These are phyloP conservation scores for Cosmorhoe ocellata DNA, from an alignment of 2,888 invertebrate species.

Conservation along the genomic window DNA sequence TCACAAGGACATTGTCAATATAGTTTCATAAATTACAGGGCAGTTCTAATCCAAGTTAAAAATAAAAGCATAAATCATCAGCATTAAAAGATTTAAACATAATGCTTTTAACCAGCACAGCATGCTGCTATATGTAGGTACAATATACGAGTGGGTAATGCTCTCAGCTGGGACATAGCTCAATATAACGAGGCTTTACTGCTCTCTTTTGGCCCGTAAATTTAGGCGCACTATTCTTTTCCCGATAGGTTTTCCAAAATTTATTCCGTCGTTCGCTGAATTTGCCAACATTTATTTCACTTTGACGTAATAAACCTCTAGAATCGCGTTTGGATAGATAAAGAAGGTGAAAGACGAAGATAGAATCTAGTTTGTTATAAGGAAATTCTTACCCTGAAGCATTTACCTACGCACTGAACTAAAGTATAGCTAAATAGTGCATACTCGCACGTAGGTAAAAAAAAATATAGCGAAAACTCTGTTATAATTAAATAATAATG, in stretches of 20 bases:
- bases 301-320: slow-evolving; percentile 37
- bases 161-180: slow-evolving; percentile 70
- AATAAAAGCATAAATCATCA: no score
- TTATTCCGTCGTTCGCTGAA: slow-evolving; percentile 60
- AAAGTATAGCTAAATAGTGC: no score
- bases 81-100: no score
- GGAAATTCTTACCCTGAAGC: no score
- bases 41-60: no score
- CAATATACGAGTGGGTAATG: slow-evolving; percentile 46
- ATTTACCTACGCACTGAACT: no score
- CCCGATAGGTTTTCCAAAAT: slow-evolving; percentile 71
- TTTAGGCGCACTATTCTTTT: slow-evolving; percentile 75
- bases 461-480: no score
- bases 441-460: no score
- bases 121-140: slow-evolving; percentile 27
- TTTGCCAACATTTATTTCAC: slow-evolving; percentile 52
- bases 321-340: slow-evolving; percentile 29
- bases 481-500: no score
- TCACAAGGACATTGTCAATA: no score
- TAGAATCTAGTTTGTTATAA: slow-evolving; percentile 3
- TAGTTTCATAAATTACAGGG: no score
- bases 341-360: slow-evolving; percentile 22
- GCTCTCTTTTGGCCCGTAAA: slow-evolving; percentile 71
- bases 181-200: slow-evolving; percentile 77
- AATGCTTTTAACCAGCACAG: no score